Evolutionary conservation across 2,888 invertebrate genomes (phyloP), one percentile per base, ranked within the genome.

Genomic region (Patella pellucida): DNA sequence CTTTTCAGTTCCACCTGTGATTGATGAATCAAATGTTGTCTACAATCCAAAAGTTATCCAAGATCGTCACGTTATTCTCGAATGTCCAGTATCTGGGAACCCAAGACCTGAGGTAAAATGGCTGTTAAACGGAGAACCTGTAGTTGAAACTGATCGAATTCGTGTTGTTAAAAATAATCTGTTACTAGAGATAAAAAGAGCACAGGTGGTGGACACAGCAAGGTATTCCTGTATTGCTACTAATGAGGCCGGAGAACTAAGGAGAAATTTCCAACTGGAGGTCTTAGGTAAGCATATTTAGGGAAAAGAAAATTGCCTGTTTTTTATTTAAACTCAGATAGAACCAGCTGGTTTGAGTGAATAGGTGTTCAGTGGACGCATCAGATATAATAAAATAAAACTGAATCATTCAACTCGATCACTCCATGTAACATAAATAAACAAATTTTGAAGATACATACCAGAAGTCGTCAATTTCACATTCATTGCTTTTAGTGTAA

Each of bases 191-290:
- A 88, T 90, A 68, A 77, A 78, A 12, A 69, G 76, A 15, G 87
- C 87, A 16, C 82, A 85, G 52, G 84, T 87, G 12, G 79, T 81
- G 0, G 90, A 92, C 83, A 89, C 88, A 0, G 92, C 91, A 3
- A 79, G 84, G 16, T 92, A 92, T 83, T 90, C 89, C 50, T 92
- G 92, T 80, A 85, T 90, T 27, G 92, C 92, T 5, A 84, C 84
- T n/a, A 93, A 92, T 82, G 91, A 91, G 72, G 92, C 92, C 4
- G 92, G 92, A 3, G 86, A 87, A 75, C 88, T 92, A 67, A 82
- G 82, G 71, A 85, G 88, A 67, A 87, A 86, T 54, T 90, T 90
- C 79, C 82, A 87, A 72, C 83, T 90, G 7, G 88, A 89, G 79
- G 89, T 90, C n/a, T 81, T 86, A 70, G 86, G 90, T 90, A 75